Percentiles rank a stretch among this genome's conserved stretches.
Evolutionary conservation across 92 coral and sea anemone species (phyloP).

Genomic region (Desmophyllum pertusum): DNA sequence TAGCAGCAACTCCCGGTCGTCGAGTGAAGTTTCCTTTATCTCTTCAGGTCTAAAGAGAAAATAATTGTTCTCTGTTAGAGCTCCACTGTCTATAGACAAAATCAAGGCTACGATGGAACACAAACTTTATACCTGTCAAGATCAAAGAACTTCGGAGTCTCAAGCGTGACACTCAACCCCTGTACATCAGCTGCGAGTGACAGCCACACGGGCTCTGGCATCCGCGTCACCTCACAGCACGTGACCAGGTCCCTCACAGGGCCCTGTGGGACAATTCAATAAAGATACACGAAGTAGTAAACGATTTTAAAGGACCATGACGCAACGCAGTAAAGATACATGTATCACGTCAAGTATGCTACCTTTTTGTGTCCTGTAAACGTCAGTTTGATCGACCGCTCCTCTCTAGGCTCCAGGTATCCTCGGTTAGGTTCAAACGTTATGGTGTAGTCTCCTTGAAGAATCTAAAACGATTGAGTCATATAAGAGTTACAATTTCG

Average conservation of each 20-base stretch:
- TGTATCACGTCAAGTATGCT: neutral
- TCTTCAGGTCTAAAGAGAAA: slow-evolving; percentile 69
- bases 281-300: neutral
- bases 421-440: slow-evolving; percentile 83
- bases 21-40: slow-evolving; percentile 42
- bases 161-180: slow-evolving; percentile 87
- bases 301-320: neutral
- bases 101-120: neutral
- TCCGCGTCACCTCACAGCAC: slow-evolving; percentile 80
- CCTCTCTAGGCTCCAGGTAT: slow-evolving; percentile 79
- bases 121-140: slow-evolving; percentile 70
- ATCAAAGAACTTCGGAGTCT: slow-evolving; percentile 75
- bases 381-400: slow-evolving; percentile 70
- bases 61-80: neutral
- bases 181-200: slow-evolving; percentile 78
- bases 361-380: slow-evolving; percentile 87
- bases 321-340: neutral
- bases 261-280: slow-evolving; percentile 58
- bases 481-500: neutral
- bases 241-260: slow-evolving; percentile 70
- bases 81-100: too few species aligned
- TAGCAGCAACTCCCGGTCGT: slow-evolving; percentile 59
- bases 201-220: slow-evolving; percentile 81
- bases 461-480: slow-evolving; percentile 3
- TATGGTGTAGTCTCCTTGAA: slow-evolving; percentile 61